Percentiles rank a stretch among this genome's conserved stretches.
Conservation (phyloP, 2,113 vertebrate species). For the Puffinus mauretanicus region DNA sequence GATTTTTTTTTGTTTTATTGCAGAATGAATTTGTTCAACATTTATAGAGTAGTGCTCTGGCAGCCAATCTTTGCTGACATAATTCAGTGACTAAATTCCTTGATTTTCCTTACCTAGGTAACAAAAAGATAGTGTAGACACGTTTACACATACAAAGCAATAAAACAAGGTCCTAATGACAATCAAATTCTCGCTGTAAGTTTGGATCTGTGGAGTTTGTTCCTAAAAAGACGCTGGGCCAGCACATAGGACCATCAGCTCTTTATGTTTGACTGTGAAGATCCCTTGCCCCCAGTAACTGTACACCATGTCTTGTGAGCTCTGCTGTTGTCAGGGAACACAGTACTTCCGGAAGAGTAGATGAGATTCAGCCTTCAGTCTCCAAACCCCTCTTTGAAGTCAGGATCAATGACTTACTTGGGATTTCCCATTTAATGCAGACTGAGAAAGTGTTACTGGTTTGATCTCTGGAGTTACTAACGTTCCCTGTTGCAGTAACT, state of each 20-base stretch:
- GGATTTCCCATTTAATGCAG: background rate
- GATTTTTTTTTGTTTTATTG: background rate
- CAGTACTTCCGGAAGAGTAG: background rate
- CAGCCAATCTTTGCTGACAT: background rate
- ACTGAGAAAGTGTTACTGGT: background rate
- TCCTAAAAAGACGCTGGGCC: background rate
- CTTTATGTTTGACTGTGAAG: background rate
- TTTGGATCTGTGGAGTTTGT: background rate
- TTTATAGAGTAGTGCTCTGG: background rate
- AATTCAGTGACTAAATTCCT: conserved; percentile 6
- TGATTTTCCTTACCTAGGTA: conserved; percentile 12
- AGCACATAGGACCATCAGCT: background rate
- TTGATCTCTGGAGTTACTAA: background rate
- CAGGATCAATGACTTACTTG: background rate
- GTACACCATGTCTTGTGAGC: rapidly evolving
- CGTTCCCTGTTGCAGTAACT: background rate
- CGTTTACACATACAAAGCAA: background rate
- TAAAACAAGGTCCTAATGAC: background rate
- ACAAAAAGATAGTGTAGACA: background rate
- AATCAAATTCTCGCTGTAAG: background rate
- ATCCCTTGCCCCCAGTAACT: rapidly evolving
- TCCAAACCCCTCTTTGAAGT: background rate
- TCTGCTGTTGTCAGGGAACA: background rate
- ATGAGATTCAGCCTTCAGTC: background rate
- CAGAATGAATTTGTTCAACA: background rate